These are phyloP conservation scores for Oryzias woworae DNA, from an alignment of 2,113 vertebrate species.

Conservation along the genomic window DNA sequence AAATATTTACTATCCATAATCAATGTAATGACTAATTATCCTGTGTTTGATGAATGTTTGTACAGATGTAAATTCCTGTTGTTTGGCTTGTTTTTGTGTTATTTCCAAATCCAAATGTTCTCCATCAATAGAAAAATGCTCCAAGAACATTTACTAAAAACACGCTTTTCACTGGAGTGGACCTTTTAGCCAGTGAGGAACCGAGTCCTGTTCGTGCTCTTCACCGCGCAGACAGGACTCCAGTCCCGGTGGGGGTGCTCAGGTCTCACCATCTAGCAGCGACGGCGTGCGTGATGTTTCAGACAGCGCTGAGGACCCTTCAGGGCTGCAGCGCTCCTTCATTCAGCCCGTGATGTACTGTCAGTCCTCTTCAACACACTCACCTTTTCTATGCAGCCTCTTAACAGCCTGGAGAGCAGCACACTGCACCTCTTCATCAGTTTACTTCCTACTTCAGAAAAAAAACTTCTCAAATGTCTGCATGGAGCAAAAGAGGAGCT, in stretches of 20 bases:
- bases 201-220: neutral
- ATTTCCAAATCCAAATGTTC: too few species aligned
- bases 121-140: too few species aligned
- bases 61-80: too few species aligned
- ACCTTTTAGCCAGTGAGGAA: neutral
- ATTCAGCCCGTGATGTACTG: constrained; percentile 55
- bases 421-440: constrained; percentile 5
- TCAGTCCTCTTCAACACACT: constrained; percentile 20
- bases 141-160: too few species aligned
- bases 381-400: neutral
- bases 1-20: too few species aligned
- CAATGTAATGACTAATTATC: too few species aligned
- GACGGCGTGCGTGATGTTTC: constrained; percentile 38
- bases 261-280: constrained; percentile 4
- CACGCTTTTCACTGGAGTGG: too few species aligned
- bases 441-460: neutral
- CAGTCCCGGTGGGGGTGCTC: constrained; percentile 11
- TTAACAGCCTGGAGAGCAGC: constrained; percentile 1
- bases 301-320: constrained; percentile 53
- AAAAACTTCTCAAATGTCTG: neutral
- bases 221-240: neutral
- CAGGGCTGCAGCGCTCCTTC: constrained; percentile 47
- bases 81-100: too few species aligned
- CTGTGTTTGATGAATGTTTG: too few species aligned
- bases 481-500: too few species aligned